Evolutionary conservation across 2,797 vertebrate genomes (phyloP).

Genomic region (Hypotaenidia philippensis): DNA sequence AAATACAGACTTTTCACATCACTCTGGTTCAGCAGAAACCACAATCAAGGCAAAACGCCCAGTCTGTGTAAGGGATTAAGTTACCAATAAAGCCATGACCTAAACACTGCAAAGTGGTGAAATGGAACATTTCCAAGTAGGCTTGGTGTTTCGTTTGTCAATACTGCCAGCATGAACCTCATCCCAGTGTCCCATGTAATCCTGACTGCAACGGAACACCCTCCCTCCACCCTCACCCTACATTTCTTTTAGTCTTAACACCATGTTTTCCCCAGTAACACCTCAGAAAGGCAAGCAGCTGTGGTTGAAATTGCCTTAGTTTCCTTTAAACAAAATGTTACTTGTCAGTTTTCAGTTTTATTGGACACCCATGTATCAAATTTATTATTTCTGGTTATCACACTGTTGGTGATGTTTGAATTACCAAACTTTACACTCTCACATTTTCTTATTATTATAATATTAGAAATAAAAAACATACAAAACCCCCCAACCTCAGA

Average conservation of each 20-base stretch:
- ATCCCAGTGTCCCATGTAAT: rapidly evolving
- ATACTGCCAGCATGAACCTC: not conserved
- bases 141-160: not conserved
- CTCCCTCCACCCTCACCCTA: too few species aligned
- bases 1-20: not conserved
- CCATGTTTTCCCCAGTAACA: not conserved
- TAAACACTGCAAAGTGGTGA: not conserved
- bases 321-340: not conserved
- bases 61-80: not conserved
- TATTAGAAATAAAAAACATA: not conserved
- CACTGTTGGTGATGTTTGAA: not conserved
- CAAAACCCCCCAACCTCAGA: not conserved
- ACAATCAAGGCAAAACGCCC: not conserved
- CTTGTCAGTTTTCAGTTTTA: not conserved
- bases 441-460: not conserved
- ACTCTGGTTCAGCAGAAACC: not conserved
- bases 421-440: not conserved
- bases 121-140: not conserved
- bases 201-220: not conserved
- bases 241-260: not conserved
- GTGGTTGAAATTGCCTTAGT: not conserved
- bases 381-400: not conserved
- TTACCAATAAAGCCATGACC: not conserved
- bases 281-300: not conserved
- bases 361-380: not conserved